A percentile compares a stretch with the other conserved stretches of the same genome.
Conservation (phyloP, 2,888 invertebrate species). For the Mayetiola destructor region DNA sequence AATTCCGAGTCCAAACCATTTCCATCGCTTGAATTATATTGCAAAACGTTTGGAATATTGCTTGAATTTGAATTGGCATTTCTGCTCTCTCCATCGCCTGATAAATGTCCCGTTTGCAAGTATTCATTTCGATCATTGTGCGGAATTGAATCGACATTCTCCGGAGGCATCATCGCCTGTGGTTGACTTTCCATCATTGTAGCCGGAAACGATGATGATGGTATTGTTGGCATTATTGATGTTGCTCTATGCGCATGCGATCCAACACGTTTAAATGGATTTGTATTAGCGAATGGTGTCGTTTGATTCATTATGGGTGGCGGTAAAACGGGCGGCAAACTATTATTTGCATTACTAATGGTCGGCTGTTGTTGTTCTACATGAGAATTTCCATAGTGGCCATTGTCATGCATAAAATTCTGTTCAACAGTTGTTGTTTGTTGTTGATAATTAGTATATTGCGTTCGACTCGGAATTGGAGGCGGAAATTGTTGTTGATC, state of each 20-base stretch:
- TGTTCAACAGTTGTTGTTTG: background rate
- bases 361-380: background rate
- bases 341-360: background rate
- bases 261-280: slow-evolving; percentile 31
- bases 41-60: slow-evolving; percentile 16
- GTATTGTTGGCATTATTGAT: slow-evolving; percentile 31
- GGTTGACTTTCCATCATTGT: slow-evolving; percentile 30
- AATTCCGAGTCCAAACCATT: slow-evolving; percentile 39
- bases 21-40: slow-evolving; percentile 25
- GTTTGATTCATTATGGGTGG: slow-evolving; percentile 16
- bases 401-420: slow-evolving; percentile 19
- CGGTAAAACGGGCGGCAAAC: slow-evolving; percentile 16
- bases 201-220: slow-evolving; percentile 26
- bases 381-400: background rate
- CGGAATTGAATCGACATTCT: slow-evolving; percentile 43
- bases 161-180: slow-evolving; percentile 46
- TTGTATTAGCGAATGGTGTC: slow-evolving; percentile 30
- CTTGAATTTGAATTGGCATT: background rate
- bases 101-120: slow-evolving; percentile 59
- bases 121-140: slow-evolving; percentile 61
- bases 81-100: slow-evolving; percentile 33
- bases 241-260: slow-evolving; percentile 20
- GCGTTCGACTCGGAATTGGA: slow-evolving; percentile 15
- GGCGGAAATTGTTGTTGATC: slow-evolving; percentile 18
- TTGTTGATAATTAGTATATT: background rate